Percentiles rank a stretch among this genome's conserved stretches.
phyloP scores from a whole-genome alignment of 2,113 vertebrate genomes.

The Megalops atlanticus region DNA sequence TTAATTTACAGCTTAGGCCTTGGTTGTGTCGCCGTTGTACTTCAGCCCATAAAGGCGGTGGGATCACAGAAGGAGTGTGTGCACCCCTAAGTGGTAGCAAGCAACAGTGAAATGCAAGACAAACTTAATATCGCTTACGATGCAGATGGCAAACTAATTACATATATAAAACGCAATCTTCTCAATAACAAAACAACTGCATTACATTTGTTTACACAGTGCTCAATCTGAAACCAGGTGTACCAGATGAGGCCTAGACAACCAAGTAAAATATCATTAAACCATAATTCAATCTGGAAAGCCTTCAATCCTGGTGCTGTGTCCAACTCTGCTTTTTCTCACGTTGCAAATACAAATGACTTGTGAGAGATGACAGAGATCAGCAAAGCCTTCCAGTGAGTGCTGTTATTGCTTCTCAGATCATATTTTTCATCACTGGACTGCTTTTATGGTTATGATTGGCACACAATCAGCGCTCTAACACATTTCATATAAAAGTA shows the following conservation, averaged over 20 bases:
- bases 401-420: not conserved
- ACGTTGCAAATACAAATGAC: not conserved
- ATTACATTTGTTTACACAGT: not conserved
- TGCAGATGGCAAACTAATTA: not conserved
- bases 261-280: not conserved
- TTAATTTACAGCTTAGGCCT: not conserved
- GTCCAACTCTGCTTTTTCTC: not conserved
- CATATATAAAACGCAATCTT: not conserved
- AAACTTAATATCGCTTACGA: not conserved
- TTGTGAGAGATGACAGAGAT: not conserved
- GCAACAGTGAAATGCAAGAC: not conserved
- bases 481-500: too few species aligned
- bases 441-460: too few species aligned
- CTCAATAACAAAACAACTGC: not conserved
- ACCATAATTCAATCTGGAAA: not conserved
- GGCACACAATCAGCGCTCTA: too few species aligned
- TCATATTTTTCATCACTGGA: not conserved
- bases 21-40: not conserved
- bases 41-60: not conserved
- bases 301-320: not conserved
- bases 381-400: not conserved
- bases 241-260: not conserved
- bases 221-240: not conserved
- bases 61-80: not conserved
- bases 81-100: constrained; percentile 6